Percentiles rank a stretch among this genome's conserved stretches.
Conservation (phyloP, 2,888 invertebrate species). For the Tridacna gigas region DNA sequence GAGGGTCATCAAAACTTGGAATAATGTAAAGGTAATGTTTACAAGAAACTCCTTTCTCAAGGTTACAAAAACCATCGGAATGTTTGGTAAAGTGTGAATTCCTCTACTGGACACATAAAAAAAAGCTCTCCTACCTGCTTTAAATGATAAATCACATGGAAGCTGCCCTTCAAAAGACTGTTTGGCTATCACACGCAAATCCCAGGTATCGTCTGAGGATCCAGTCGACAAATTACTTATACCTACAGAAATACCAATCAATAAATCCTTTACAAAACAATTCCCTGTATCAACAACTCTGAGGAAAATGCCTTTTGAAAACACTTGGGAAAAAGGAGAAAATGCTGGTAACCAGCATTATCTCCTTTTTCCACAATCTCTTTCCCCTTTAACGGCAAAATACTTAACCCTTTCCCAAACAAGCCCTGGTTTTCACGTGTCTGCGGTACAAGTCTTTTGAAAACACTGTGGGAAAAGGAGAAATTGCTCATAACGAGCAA, state of each 20-base stretch:
- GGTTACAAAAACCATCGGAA: too few relatives aligned
- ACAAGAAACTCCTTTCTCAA: too few relatives aligned
- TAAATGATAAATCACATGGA: constrained; percentile 80
- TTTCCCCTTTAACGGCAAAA: not conserved
- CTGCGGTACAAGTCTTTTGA: not conserved
- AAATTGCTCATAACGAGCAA: not conserved
- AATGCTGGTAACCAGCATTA: not conserved
- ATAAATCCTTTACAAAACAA: too few relatives aligned
- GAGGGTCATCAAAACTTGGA: too few relatives aligned
- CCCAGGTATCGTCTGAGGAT: constrained; percentile 56
- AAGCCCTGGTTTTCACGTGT: too few relatives aligned
- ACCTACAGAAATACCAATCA: constrained; percentile 20
- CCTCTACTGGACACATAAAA: not conserved
- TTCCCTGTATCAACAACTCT: not conserved
- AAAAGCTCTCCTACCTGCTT: constrained; percentile 68
- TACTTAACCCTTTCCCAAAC: not conserved
- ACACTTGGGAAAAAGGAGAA: not conserved
- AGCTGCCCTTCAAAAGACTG: constrained; percentile 72
- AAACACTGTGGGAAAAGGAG: constrained; percentile 6
- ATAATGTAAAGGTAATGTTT: too few relatives aligned
- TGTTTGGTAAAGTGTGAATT: too few relatives aligned
- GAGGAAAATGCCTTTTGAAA: not conserved
- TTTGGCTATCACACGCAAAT: constrained; percentile 66
- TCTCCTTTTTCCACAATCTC: not conserved
- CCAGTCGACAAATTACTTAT: constrained; percentile 35